phyloP scores from a whole-genome alignment of 1,140 invertebrate genomes.

The Vanessa atalanta region DNA sequence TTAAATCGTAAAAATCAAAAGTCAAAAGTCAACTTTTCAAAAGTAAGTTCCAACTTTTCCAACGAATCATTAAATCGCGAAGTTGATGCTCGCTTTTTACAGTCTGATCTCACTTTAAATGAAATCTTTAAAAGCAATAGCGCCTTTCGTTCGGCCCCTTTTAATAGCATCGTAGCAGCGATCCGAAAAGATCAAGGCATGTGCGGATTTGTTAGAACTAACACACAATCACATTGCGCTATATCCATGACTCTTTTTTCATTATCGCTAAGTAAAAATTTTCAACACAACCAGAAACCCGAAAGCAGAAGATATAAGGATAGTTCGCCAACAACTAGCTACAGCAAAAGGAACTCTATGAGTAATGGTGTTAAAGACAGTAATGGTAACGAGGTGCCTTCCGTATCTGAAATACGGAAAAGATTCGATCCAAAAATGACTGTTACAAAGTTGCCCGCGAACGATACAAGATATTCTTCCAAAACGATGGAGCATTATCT shows the following conservation, averaged over 20 bases:
- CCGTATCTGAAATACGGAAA: constrained; percentile 81
- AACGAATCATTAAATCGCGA: background rate
- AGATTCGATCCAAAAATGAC: constrained; percentile 80
- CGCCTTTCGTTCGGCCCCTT: constrained; percentile 43
- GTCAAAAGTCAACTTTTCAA: background rate
- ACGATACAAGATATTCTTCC: constrained; percentile 58
- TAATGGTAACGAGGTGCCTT: constrained; percentile 81
- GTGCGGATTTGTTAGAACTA: constrained; percentile 58
- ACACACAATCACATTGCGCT: constrained; percentile 60
- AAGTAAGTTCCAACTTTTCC: background rate
- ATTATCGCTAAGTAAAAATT: constrained; percentile 60
- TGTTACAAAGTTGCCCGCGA: constrained; percentile 73
- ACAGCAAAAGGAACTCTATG: constrained; percentile 66
- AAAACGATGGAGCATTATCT: constrained; percentile 72
- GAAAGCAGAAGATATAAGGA: constrained; percentile 73
- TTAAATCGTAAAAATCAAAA: background rate
- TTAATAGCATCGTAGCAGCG: constrained; percentile 51
- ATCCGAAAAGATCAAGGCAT: constrained; percentile 41
- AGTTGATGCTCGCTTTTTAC: background rate
- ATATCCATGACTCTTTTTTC: constrained; percentile 42
- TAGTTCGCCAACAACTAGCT: constrained; percentile 60
- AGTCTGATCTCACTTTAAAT: background rate
- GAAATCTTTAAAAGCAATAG: background rate
- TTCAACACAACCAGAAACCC: constrained; percentile 71
- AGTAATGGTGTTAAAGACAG: constrained; percentile 75